phyloP scores from a whole-genome alignment of 2,888 invertebrate species.

The Epiperipatus broadwayi region DNA sequence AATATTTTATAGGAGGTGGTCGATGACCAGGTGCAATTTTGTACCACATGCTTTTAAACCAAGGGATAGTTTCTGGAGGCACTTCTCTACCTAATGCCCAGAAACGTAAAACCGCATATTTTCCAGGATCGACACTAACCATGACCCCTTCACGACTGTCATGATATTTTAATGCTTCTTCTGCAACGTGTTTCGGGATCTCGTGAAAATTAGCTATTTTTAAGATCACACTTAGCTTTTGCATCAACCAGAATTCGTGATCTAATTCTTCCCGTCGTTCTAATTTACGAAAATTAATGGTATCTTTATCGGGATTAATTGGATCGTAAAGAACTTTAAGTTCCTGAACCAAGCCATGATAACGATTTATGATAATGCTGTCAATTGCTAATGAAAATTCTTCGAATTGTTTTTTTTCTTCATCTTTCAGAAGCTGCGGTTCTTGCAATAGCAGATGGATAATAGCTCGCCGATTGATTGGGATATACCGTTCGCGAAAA shows the following conservation, averaged over 20 bases:
- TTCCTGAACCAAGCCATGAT: no score
- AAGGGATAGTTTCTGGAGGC: slow-evolving; percentile 7
- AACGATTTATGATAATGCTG: no score
- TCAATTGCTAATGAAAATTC: no score
- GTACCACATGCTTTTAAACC: slow-evolving; percentile 6
- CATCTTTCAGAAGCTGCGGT: no score
- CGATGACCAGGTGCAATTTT: slow-evolving; percentile 4
- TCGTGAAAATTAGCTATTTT: slow-evolving; percentile 12
- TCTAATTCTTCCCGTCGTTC: slow-evolving; percentile 7
- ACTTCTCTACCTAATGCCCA: slow-evolving; percentile 11
- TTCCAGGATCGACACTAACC: not conserved
- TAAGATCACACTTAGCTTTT: slow-evolving; percentile 10
- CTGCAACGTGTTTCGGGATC: slow-evolving; percentile 10
- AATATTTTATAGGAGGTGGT: slow-evolving; percentile 1
- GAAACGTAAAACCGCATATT: slow-evolving; percentile 10
- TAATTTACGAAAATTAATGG: slow-evolving; percentile 1
- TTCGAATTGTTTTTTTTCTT: no score
- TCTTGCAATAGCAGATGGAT: no score
- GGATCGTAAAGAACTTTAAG: slow-evolving; percentile 12
- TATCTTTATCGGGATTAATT: slow-evolving; percentile 8
- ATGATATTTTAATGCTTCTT: no score
- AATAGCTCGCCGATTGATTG: no score
- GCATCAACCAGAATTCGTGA: slow-evolving; percentile 11
- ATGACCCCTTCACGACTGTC: no score
- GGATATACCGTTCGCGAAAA: no score